Base-by-base conservation (phyloP, 2,888 invertebrate species). In the Diplazon laetatorius region DNA sequence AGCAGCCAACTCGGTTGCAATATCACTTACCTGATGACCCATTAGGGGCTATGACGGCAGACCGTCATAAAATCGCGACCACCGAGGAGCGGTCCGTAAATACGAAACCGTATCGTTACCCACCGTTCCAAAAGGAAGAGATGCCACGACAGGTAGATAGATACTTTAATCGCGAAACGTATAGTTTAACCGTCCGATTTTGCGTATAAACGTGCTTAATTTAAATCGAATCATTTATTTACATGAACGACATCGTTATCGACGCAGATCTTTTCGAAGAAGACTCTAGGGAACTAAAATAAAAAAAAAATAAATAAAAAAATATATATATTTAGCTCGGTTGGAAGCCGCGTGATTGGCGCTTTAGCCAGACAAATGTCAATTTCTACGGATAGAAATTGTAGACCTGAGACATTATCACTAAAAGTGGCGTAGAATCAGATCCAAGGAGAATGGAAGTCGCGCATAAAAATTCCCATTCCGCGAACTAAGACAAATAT, bases 281-380 rank as follows among this genome's bases (percentile, higher is more conserved):
- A 46, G 0, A 16, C 4, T 3, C n/a, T n/a, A n/a, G n/a, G n/a
- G n/a, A n/a, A n/a, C n/a, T n/a, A n/a, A n/a, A n/a, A n/a, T n/a
- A n/a, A n/a, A n/a, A n/a, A n/a, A n/a, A n/a, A n/a, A n/a, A n/a
- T n/a, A n/a, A n/a, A n/a, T n/a, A 46, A 2, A 2, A 46, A 46
- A 14, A 2, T 6, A 46, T 1, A 46, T 16, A 18, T 46, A 16
- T 6, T 46, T 46, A 18, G 46, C 18, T 46, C 16, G 46, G 8
- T 18, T 46, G 3, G 50, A 50, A n/a, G 25, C 35, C 2, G 73
- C 73, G 0, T 35, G 55, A 12, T 14, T 73, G 16, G 18, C 37
- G n/a, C 37, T 68, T 12, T 60, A 72, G 25, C 77, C 72, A 4
- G 77, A 72, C 14, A 77, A 77, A 68, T 77, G 68, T 46, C 14